Percentiles rank a stretch among this genome's conserved stretches.
These are phyloP conservation scores for Sitodiplosis mosellana DNA, from an alignment of 1,140 invertebrate species.

Conservation along the genomic window DNA sequence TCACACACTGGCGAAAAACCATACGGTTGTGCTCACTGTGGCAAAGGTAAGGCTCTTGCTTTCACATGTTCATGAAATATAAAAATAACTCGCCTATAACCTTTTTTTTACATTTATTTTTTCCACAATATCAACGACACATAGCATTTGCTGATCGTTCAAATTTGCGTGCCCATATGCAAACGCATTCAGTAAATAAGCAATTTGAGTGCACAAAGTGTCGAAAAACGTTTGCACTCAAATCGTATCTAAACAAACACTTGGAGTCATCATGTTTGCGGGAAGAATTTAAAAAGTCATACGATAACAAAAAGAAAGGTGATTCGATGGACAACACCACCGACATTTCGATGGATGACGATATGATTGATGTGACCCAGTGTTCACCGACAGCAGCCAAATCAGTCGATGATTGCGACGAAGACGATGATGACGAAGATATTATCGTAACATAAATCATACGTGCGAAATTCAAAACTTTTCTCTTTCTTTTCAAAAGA, in stretches of 20 bases:
- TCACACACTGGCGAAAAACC: constrained; percentile 44
- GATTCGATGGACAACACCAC: background rate
- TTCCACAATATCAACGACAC: too few relatives aligned
- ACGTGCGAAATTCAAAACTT: too few relatives aligned
- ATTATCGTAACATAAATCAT: constrained; percentile 20
- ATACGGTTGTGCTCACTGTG: constrained; percentile 39
- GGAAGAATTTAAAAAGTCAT: constrained; percentile 10
- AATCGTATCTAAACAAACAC: constrained; percentile 95
- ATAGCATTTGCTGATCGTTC: constrained; percentile 45
- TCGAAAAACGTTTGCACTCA: constrained; percentile 85
- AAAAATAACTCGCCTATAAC: too few relatives aligned
- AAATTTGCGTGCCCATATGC: constrained; percentile 84
- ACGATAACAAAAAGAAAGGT: constrained; percentile 10
- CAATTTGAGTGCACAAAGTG: constrained; percentile 79
- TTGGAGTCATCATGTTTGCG: constrained; percentile 78
- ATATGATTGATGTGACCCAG: constrained; percentile 7
- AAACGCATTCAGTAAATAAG: constrained; percentile 79
- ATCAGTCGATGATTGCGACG: constrained; percentile 3
- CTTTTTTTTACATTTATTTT: too few relatives aligned
- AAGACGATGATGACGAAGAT: constrained; percentile 24
- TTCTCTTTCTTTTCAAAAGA: too few relatives aligned
- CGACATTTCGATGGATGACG: background rate
- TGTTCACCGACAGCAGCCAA: constrained; percentile 6
- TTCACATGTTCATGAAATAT: too few relatives aligned
- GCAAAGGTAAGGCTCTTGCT: constrained; percentile 23